These are phyloP conservation scores for Neocrepidodera transversa DNA, from an alignment of 2,888 invertebrate species.

Conservation along the genomic window DNA sequence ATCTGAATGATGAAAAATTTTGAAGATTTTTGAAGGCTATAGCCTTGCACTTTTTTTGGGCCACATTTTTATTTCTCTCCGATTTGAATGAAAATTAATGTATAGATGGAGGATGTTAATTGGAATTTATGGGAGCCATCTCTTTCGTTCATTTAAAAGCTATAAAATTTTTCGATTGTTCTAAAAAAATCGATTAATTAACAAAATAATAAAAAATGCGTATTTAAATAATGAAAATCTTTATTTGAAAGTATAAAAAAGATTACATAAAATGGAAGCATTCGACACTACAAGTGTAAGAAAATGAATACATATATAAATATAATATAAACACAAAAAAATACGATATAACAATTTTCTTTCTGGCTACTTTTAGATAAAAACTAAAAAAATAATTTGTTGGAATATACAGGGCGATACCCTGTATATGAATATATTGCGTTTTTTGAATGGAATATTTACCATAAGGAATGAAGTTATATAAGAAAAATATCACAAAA, in stretches of 20 bases:
- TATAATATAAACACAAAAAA: slow-evolving; percentile 39
- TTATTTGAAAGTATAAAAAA: slow-evolving; percentile 48
- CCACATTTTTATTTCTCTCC: too few relatives aligned
- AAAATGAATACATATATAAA: slow-evolving; percentile 37
- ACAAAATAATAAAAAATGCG: background rate
- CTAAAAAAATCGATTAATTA: too few relatives aligned
- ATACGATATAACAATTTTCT: slow-evolving; percentile 12
- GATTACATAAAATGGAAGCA: slow-evolving; percentile 49
- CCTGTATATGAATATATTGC: too few relatives aligned
- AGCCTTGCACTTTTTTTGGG: too few relatives aligned
- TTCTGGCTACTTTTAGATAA: slow-evolving; percentile 15
- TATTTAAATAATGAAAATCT: slow-evolving; percentile 40
- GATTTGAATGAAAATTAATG: too few relatives aligned
- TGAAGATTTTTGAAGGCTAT: too few relatives aligned
- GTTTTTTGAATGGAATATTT: slow-evolving; percentile 11
- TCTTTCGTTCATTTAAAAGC: too few relatives aligned
- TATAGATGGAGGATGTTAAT: too few relatives aligned
- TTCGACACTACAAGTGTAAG: slow-evolving; percentile 42
- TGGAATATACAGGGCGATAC: background rate
- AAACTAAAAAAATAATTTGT: slow-evolving; percentile 2
- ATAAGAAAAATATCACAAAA: slow-evolving; percentile 18
- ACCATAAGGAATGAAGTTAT: slow-evolving; percentile 5
- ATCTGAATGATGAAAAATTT: too few relatives aligned
- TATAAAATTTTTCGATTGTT: too few relatives aligned
- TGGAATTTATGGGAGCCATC: too few relatives aligned